A percentile compares a stretch with the other conserved stretches of the same genome.
Evolutionary conservation across 2,888 invertebrate genomes (phyloP).

Genomic region (Hemaris fuciformis): DNA sequence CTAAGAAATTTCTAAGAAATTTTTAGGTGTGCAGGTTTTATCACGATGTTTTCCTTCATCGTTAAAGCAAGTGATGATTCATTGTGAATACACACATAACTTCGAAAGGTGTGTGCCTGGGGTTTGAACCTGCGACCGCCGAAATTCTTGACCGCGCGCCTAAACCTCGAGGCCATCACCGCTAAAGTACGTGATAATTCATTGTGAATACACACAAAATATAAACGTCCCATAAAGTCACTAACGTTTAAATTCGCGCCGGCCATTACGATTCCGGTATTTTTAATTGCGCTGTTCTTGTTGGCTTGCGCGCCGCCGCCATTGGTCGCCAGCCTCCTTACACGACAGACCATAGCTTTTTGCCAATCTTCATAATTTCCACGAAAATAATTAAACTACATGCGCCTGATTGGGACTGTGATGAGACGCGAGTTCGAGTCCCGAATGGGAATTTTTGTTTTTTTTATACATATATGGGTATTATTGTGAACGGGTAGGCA

Average conservation of each 20-base stretch:
- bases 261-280: slow-evolving; percentile 33
- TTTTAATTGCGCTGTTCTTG: slow-evolving; percentile 35
- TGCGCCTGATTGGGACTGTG: not conserved
- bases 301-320: slow-evolving; percentile 10
- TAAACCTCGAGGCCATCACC: too few species aligned
- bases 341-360: not conserved
- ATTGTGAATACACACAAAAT: not conserved
- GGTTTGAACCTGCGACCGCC: too few species aligned
- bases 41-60: too few species aligned
- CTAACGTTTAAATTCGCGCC: slow-evolving; percentile 1
- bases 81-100: too few species aligned
- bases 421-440: not conserved
- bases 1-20: too few species aligned
- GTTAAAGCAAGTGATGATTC: too few species aligned
- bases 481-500: too few species aligned
- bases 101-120: too few species aligned
- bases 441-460: not conserved
- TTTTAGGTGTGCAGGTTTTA: too few species aligned
- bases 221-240: not conserved
- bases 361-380: not conserved
- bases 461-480: too few species aligned
- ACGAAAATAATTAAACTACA: slow-evolving; percentile 3
- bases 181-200: too few species aligned
- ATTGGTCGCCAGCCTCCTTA: not conserved
- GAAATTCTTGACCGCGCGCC: too few species aligned